Conservation (phyloP, 2,797 vertebrate species). For the Sebastes minor region DNA sequence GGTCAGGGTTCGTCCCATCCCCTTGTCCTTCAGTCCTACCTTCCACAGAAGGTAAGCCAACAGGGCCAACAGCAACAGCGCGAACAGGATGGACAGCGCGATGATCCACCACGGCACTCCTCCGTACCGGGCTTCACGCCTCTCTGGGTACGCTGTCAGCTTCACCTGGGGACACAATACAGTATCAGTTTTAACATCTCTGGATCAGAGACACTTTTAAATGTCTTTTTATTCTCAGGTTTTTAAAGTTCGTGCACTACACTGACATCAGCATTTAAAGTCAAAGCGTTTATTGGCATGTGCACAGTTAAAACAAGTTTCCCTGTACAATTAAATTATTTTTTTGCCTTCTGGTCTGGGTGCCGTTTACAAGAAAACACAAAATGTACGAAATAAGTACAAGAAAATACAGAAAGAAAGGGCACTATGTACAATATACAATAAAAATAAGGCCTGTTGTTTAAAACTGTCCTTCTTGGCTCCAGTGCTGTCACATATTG, state of each 20-base stretch:
- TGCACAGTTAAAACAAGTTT: background rate
- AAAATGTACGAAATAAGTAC: too few species aligned
- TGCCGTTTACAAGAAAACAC: too few species aligned
- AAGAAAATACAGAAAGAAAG: too few species aligned
- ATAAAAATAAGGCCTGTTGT: background rate
- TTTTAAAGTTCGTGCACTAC: background rate
- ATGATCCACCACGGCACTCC: constrained; percentile 96
- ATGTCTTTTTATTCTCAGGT: background rate
- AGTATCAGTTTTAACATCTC: background rate
- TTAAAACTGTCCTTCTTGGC: background rate
- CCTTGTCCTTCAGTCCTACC: constrained; percentile 78
- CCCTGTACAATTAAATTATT: too few species aligned
- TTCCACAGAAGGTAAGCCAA: constrained; percentile 95
- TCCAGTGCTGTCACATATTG: background rate
- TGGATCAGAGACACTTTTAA: background rate
- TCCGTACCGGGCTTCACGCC: constrained; percentile 80
- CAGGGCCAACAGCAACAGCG: constrained; percentile 90
- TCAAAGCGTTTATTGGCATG: too few species aligned
- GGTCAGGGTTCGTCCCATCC: background rate
- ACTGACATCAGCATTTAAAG: background rate
- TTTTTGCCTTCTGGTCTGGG: too few species aligned
- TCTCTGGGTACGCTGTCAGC: constrained; percentile 92
- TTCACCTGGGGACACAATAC: constrained; percentile 78
- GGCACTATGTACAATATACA: too few species aligned
- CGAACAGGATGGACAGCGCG: constrained; percentile 89